phyloP scores from a whole-genome alignment of 2,113 vertebrate genomes.

The Melanotaenia duboulayi region DNA sequence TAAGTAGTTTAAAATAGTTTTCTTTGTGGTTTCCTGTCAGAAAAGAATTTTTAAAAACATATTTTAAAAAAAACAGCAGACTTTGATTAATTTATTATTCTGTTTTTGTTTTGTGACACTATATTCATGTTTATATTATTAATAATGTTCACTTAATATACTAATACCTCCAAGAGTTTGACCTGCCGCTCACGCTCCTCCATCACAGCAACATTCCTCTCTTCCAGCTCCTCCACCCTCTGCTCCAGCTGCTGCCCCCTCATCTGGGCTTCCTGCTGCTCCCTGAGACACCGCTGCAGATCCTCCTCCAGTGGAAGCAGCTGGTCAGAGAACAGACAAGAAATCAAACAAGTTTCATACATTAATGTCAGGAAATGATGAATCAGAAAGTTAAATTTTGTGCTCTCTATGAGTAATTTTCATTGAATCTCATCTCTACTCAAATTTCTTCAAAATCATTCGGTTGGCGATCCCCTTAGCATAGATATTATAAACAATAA shows the following conservation, averaged over 20 bases:
- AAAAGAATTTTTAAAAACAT: too few species aligned
- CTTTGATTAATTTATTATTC: background rate
- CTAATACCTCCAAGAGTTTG: constrained; percentile 91
- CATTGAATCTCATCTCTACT: background rate
- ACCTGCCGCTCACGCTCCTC: constrained; percentile 87
- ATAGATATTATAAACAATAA: background rate
- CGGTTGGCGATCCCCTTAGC: background rate
- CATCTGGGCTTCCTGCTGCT: constrained; percentile 87
- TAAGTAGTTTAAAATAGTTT: too few species aligned
- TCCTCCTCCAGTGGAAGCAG: constrained; percentile 89
- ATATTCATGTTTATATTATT: too few species aligned
- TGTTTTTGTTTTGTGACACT: background rate
- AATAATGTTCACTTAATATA: background rate
- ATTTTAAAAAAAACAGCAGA: too few species aligned
- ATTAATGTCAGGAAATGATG: background rate
- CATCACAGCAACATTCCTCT: constrained; percentile 80
- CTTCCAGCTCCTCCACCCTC: constrained; percentile 88
- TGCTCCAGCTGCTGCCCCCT: constrained; percentile 88
- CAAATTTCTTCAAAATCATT: background rate
- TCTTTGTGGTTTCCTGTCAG: too few species aligned
- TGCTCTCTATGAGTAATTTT: background rate
- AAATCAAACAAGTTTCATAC: constrained; percentile 22
- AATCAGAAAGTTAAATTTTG: background rate
- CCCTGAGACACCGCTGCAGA: constrained; percentile 84
- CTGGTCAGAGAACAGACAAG: constrained; percentile 75